Evolutionary conservation across 2,797 vertebrate genomes (phyloP).

Genomic region (Aeoliscus strigatus): DNA sequence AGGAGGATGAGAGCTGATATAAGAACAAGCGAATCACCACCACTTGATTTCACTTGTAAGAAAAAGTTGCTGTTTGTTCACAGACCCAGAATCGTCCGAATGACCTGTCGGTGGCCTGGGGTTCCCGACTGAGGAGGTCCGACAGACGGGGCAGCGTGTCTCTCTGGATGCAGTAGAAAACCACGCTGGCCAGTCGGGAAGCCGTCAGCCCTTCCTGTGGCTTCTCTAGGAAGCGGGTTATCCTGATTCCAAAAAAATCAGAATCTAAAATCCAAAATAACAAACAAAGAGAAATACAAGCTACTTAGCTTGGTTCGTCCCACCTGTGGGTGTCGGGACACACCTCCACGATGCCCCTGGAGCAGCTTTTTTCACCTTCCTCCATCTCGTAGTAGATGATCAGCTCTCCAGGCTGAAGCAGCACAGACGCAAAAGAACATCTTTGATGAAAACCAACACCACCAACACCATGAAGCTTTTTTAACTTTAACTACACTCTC

Average conservation of each 20-base stretch:
- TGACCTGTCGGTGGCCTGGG: slow-evolving; percentile 50
- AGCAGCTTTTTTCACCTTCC: slow-evolving; percentile 72
- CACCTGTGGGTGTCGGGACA: slow-evolving; percentile 77
- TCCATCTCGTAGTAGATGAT: slow-evolving; percentile 83
- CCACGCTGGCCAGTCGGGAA: slow-evolving; percentile 79
- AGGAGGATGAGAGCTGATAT: slow-evolving; percentile 3
- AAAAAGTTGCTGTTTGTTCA: slow-evolving; percentile 3
- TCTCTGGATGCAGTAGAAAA: slow-evolving; percentile 79
- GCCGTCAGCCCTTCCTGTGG: slow-evolving; percentile 61
- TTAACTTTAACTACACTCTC: slow-evolving; percentile 29
- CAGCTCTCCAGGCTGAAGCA: slow-evolving; percentile 74
- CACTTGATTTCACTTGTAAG: too few species aligned
- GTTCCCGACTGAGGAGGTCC: slow-evolving; percentile 63
- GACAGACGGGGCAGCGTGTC: slow-evolving; percentile 64
- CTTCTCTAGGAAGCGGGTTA: slow-evolving; percentile 77
- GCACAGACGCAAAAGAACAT: slow-evolving; percentile 22
- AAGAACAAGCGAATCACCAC: too few species aligned
- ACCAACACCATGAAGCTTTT: too few species aligned
- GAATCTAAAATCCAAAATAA: neutral
- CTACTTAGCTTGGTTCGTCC: slow-evolving; percentile 4
- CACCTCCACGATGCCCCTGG: slow-evolving; percentile 81
- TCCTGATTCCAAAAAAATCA: slow-evolving; percentile 50
- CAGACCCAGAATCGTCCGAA: slow-evolving; percentile 80
- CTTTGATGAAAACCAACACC: too few species aligned
- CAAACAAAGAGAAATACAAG: too few species aligned